A percentile compares a stretch with the other conserved stretches of the same genome.
These are phyloP conservation scores for Poecilia latipinna DNA, from an alignment of 2,113 vertebrate species.

Conservation along the genomic window DNA sequence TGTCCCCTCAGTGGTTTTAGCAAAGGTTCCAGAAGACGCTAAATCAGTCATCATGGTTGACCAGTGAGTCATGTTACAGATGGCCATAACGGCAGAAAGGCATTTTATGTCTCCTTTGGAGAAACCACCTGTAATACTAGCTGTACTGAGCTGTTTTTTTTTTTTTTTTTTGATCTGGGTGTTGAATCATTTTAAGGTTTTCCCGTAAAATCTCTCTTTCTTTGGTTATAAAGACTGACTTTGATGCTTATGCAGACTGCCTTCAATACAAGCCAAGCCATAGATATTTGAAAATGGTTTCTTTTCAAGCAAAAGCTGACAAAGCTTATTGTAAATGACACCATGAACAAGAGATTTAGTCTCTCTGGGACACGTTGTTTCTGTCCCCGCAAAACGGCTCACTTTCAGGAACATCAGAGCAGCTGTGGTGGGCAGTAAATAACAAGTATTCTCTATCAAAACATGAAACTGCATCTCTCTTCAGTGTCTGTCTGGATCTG, in stretches of 20 bases:
- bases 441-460: constrained; percentile 35
- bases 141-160: not conserved
- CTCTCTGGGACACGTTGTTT: constrained; percentile 16
- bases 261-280: not conserved
- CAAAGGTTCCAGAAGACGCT: too few species aligned
- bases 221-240: not conserved
- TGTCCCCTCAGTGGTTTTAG: too few species aligned
- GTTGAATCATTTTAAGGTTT: not conserved
- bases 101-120: too few species aligned
- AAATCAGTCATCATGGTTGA: too few species aligned
- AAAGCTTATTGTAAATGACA: constrained; percentile 20
- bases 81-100: too few species aligned
- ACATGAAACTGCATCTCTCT: constrained; percentile 15
- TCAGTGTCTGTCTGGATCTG: not conserved
- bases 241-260: not conserved
- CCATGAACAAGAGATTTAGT: constrained; percentile 28
- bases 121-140: too few species aligned
- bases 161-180: not conserved
- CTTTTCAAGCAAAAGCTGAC: not conserved
- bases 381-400: constrained; percentile 3
- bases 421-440: constrained; percentile 13
- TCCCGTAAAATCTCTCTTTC: not conserved
- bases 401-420: constrained; percentile 21
- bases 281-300: not conserved
- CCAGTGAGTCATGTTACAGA: too few species aligned